phyloP scores from a whole-genome alignment of 2,797 vertebrate species.

The Catamblyrhynchus diadema region DNA sequence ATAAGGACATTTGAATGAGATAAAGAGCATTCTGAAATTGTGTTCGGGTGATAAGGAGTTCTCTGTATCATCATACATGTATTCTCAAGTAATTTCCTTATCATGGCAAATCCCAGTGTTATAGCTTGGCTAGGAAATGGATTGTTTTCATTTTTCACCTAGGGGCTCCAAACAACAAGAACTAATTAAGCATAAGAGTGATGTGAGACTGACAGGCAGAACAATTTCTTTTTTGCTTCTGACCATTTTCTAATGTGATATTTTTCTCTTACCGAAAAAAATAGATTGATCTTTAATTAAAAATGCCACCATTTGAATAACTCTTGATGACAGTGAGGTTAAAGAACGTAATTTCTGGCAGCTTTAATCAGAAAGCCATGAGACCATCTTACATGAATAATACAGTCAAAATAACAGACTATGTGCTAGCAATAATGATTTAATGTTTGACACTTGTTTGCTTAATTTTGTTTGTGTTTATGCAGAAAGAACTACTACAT shows the following conservation, averaged over 20 bases:
- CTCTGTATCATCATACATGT: background rate
- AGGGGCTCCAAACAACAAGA: background rate
- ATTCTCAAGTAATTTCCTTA: background rate
- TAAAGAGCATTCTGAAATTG: background rate
- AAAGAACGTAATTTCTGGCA: background rate
- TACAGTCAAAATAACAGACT: background rate
- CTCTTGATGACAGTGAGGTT: background rate
- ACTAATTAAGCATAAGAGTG: conserved; percentile 21
- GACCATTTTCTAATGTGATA: background rate
- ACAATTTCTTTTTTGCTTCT: background rate
- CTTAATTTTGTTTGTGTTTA: background rate
- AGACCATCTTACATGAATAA: background rate
- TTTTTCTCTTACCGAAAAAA: background rate
- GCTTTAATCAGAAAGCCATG: background rate
- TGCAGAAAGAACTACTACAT: background rate
- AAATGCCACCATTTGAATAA: background rate
- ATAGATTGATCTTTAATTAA: background rate
- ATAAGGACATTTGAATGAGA: background rate
- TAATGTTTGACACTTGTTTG: background rate
- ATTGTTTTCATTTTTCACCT: conserved; percentile 11
- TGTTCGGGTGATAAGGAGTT: background rate
- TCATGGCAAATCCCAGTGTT: background rate
- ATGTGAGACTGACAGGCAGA: background rate
- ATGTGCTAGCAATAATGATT: background rate
- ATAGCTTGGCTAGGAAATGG: background rate